Percentiles rank a stretch among this genome's conserved stretches.
Conservation (phyloP, 1,140 invertebrate species). For the Yoshiicerus persimilis region DNA sequence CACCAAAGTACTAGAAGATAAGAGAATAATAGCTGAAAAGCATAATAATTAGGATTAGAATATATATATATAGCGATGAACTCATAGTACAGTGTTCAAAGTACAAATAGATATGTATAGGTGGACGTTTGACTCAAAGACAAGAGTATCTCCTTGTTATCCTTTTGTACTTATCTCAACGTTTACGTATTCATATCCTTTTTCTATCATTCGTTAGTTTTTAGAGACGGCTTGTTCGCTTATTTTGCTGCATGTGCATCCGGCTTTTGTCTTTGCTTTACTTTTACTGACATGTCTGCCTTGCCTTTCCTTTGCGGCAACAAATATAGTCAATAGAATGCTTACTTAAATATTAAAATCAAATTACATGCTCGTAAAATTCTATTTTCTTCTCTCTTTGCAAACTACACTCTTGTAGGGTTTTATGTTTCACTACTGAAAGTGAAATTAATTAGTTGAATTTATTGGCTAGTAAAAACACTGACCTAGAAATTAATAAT, state of each 20-base stretch:
- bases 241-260: conserved; percentile 8
- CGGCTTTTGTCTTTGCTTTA: neutral
- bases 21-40: neutral
- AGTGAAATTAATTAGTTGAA: neutral
- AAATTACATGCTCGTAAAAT: neutral
- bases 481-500: neutral
- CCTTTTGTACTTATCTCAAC: neutral
- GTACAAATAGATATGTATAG: too few species aligned
- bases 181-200: neutral
- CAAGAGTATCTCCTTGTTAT: neutral
- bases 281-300: neutral
- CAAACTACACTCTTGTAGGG: neutral
- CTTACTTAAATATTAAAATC: neutral
- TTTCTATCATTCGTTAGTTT: conserved; percentile 10
- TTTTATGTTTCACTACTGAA: neutral
- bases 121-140: neutral
- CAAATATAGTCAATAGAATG: neutral
- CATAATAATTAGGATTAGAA: neutral
- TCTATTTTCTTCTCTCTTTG: neutral
- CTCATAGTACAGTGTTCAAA: too few species aligned
- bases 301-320: neutral
- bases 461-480: neutral
- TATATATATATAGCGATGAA: too few species aligned
- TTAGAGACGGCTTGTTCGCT: neutral
- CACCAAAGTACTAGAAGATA: neutral